Percentiles rank a stretch among this genome's conserved stretches.
Conservation (phyloP, 2,888 invertebrate species). For the Laspeyria flexula region DNA sequence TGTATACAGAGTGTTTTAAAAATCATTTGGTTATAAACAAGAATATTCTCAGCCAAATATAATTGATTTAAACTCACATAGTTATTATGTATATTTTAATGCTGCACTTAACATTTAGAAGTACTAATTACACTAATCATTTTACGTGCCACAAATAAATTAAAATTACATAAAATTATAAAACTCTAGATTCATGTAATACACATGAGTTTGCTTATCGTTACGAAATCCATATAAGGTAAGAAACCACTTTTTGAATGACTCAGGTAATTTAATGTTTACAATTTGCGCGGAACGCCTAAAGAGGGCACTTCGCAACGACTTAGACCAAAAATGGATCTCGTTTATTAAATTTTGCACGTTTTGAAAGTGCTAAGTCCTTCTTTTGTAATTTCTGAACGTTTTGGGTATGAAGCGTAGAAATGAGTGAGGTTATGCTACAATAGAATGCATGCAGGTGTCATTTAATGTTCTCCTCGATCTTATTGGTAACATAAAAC, state of each 20-base stretch:
- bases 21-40: too few relatives aligned
- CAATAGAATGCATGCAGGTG: not conserved
- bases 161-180: slow-evolving; percentile 10
- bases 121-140: slow-evolving; percentile 14
- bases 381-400: slow-evolving; percentile 44
- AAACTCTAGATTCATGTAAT: slow-evolving; percentile 12
- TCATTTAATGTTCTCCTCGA: too few relatives aligned
- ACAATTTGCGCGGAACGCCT: slow-evolving; percentile 14
- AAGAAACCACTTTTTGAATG: slow-evolving; percentile 20
- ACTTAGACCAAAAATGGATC: slow-evolving; percentile 45
- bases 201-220: slow-evolving; percentile 14
- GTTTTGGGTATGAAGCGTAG: slow-evolving; percentile 22
- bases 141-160: slow-evolving; percentile 3
- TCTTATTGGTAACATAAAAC: too few relatives aligned
- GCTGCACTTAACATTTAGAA: too few relatives aligned
- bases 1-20: too few relatives aligned
- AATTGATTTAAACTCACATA: too few relatives aligned
- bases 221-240: slow-evolving; percentile 26
- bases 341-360: slow-evolving; percentile 45
- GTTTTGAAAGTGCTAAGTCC: slow-evolving; percentile 45
- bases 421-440: not conserved
- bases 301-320: slow-evolving; percentile 38
- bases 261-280: slow-evolving; percentile 22
- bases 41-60: too few relatives aligned
- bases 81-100: too few relatives aligned